A percentile compares a stretch with the other conserved stretches of the same genome.
Evolutionary conservation across 64 coral and sea anemone species (phyloP).

Genomic region (Montipora capricornis): DNA sequence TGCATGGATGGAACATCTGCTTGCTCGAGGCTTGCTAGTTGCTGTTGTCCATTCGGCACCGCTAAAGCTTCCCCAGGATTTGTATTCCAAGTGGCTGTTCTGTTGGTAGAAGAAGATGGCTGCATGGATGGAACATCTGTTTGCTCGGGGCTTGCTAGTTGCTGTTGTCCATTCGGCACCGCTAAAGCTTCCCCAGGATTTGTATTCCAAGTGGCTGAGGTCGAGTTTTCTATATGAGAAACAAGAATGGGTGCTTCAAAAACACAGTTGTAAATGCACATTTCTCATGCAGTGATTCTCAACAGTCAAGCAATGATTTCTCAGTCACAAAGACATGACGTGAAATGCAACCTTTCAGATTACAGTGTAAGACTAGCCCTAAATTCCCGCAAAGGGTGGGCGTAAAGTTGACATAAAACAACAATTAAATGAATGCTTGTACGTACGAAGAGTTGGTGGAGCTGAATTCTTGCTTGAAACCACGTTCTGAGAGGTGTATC

Average conservation of each 20-base stretch:
- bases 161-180: constrained; percentile 21
- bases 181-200: neutral
- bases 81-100: neutral
- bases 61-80: neutral
- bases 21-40: constrained; percentile 30
- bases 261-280: no score
- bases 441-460: neutral
- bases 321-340: no score
- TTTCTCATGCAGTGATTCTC: no score
- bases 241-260: neutral
- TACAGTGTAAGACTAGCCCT: no score
- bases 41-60: constrained; percentile 21
- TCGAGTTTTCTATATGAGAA: constrained; percentile 1
- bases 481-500: neutral
- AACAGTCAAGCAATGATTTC: no score
- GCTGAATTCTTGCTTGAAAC: neutral
- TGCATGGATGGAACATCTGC: neutral
- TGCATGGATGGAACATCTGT: neutral
- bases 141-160: constrained; percentile 32
- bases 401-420: neutral
- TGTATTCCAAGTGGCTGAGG: neutral
- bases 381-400: no score
- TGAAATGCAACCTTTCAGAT: no score
- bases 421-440: no score
- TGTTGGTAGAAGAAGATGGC: neutral